Conservation (phyloP, 92 coral and sea anemone species). For the Parazoanthus darwini region DNA sequence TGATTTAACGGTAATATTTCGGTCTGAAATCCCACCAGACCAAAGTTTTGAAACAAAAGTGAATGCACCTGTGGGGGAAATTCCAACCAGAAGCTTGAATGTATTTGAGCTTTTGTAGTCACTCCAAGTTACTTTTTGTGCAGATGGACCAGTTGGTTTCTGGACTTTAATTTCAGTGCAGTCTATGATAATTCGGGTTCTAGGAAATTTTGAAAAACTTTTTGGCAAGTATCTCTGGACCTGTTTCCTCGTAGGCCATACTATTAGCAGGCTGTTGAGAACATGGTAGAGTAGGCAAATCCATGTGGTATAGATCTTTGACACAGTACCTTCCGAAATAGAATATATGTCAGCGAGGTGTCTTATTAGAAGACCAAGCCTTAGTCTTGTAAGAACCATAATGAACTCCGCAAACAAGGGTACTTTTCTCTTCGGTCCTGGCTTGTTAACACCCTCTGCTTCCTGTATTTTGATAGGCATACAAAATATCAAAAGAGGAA, state of each 20-base stretch:
- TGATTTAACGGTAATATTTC: neutral
- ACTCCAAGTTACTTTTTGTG: constrained; percentile 41
- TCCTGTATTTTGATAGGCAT: neutral
- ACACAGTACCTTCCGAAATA: constrained; percentile 37
- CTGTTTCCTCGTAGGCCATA: constrained; percentile 22
- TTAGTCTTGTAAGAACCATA: constrained; percentile 38
- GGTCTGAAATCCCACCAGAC: neutral
- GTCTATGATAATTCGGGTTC: constrained; percentile 31
- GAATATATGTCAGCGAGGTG: constrained; percentile 34
- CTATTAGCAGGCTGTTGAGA: constrained; percentile 19
- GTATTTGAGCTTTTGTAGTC: constrained; percentile 9
- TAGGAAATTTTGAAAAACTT: constrained; percentile 38
- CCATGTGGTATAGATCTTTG: constrained; percentile 48
- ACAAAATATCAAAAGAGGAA: no score
- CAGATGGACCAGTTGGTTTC: constrained; percentile 43
- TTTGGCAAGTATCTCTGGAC: constrained; percentile 30
- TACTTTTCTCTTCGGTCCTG: constrained; percentile 45
- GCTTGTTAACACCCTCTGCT: neutral
- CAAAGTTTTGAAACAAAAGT: constrained; percentile 2
- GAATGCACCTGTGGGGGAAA: neutral
- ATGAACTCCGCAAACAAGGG: constrained; percentile 49
- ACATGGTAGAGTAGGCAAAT: constrained; percentile 33
- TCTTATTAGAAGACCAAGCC: constrained; percentile 32
- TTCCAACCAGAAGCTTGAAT: constrained; percentile 9
- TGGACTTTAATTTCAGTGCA: constrained; percentile 23